phyloP scores from a whole-genome alignment of 2,888 invertebrate species.

The Chrysodeixis includens region DNA sequence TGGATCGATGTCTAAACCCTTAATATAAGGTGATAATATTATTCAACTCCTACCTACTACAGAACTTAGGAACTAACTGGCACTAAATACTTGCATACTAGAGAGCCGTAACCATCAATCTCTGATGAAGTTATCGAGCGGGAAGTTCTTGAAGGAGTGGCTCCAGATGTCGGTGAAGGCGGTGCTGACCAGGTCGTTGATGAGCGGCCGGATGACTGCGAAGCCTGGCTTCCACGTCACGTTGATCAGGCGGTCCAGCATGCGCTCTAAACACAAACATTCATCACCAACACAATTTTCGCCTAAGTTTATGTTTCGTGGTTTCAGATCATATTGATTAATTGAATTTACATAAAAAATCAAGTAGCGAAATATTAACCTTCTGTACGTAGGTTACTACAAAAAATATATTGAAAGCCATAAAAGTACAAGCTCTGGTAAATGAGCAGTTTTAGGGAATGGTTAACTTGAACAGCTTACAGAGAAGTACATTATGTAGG shows the following conservation, averaged over 20 bases:
- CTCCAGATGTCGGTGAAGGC: slow-evolving; percentile 96
- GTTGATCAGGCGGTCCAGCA: slow-evolving; percentile 94
- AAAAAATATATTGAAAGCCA: too few species aligned
- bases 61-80: slow-evolving; percentile 49
- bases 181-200: slow-evolving; percentile 94
- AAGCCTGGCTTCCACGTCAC: slow-evolving; percentile 95
- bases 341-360: too few species aligned
- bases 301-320: too few species aligned
- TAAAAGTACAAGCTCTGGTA: too few species aligned
- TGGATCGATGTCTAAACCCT: slow-evolving; percentile 29
- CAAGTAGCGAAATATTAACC: too few species aligned
- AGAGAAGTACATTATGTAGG: too few species aligned
- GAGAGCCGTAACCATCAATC: slow-evolving; percentile 55
- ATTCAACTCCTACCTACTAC: slow-evolving; percentile 14
- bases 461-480: too few species aligned
- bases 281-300: neutral
- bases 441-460: too few species aligned
- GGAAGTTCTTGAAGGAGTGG: slow-evolving; percentile 92
- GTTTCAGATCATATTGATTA: too few species aligned
- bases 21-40: slow-evolving; percentile 51
- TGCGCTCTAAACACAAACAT: slow-evolving; percentile 82
- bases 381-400: too few species aligned
- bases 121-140: slow-evolving; percentile 91
- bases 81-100: slow-evolving; percentile 29
- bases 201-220: slow-evolving; percentile 92